Evolutionary conservation across 2,113 vertebrate species (phyloP).

Genomic region (Clinocottus analis): DNA sequence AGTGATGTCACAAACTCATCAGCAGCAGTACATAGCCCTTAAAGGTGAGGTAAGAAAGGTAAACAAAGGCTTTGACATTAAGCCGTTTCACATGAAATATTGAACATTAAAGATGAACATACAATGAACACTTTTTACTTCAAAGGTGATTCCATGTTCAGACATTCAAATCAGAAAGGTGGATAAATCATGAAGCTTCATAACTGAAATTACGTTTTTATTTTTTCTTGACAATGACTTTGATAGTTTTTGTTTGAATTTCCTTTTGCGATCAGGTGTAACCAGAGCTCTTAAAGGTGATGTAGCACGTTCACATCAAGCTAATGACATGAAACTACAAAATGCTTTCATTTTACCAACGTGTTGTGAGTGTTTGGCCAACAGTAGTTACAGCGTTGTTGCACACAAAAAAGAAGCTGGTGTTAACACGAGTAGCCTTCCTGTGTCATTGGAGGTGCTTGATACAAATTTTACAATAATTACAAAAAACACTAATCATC

Average conservation of each 20-base stretch:
- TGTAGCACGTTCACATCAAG: slow-evolving; percentile 40
- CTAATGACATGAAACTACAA: slow-evolving; percentile 28
- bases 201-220: not conserved
- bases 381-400: slow-evolving; percentile 13
- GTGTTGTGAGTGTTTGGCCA: not conserved
- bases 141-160: slow-evolving; percentile 9
- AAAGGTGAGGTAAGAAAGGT: slow-evolving; percentile 57
- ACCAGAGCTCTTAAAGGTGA: slow-evolving; percentile 30
- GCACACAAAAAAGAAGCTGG: not conserved
- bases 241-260: not conserved
- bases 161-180: slow-evolving; percentile 24
- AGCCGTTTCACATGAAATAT: slow-evolving; percentile 12
- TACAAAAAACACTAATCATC: slow-evolving; percentile 6
- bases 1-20: slow-evolving; percentile 21
- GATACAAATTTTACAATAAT: not conserved
- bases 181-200: not conserved
- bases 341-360: slow-evolving; percentile 3
- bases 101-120: slow-evolving; percentile 6
- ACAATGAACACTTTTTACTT: slow-evolving; percentile 11
- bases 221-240: slow-evolving; percentile 10
- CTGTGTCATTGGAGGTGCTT: not conserved
- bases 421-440: not conserved
- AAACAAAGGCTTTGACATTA: slow-evolving; percentile 38
- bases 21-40: slow-evolving; percentile 63
- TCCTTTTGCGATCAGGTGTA: slow-evolving; percentile 32